Evolutionary conservation across 1,140 invertebrate genomes (phyloP), one percentile per base, ranked within the genome.

Genomic region (Steinernema feltiae): DNA sequence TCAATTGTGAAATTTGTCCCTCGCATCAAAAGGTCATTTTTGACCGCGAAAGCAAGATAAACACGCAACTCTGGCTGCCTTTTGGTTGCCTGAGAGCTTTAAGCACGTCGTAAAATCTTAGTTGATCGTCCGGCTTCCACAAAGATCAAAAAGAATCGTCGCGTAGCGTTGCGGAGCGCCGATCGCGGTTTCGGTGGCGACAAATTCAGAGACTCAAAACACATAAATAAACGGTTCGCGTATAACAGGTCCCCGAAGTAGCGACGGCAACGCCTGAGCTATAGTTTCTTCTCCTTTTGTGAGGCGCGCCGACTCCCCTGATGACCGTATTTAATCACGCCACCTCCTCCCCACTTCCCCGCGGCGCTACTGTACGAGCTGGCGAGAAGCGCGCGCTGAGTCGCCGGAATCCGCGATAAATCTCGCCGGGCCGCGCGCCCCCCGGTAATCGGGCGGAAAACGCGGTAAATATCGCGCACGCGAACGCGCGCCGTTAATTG

Each of bases 401-500:
- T n/a, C n/a, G n/a, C n/a, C n/a, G n/a, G n/a, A n/a, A n/a, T n/a
- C n/a, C n/a, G n/a, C n/a, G n/a, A n/a, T n/a, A n/a, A 41, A 41
- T 41, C 18, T 7, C 35, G 7, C 35, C 35, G 35, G 35, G 35
- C 35, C 35, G 35, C 35, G n/a, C n/a, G 7, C 18, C 15, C 24
- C 53, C 2, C 53, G 2, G 53, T 63, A 63, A 63, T 27, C 2
- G 24, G 53, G 12, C 24, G 53, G 53, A 63, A 63, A 63, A 27
- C 35, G 53, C 53, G 53, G 53, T 63, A 63, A 63, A 63, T 21
- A 63, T 7, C 53, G 15, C 53, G 53, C 53, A 63, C 53, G 53
- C 53, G 53, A 63, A 21, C 53, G 53, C 53, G 53, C 53, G 53
- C 7, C 24, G 15, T 27, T 63, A 63, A 63, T 63, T 63, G 53